Conservation (phyloP, 2,888 invertebrate genomes). For the Campoplex capitator region DNA sequence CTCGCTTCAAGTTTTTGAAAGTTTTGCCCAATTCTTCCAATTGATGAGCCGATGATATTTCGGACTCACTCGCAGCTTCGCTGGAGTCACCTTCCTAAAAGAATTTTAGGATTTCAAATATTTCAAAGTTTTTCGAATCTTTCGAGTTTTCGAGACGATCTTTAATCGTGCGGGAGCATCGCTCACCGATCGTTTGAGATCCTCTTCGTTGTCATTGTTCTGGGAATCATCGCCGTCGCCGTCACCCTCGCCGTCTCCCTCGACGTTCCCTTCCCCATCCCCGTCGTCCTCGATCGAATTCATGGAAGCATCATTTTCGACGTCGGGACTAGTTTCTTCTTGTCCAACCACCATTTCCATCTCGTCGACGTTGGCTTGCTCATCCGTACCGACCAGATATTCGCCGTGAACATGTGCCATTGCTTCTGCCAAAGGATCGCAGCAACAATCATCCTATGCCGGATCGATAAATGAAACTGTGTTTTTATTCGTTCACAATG, state of each 20-base stretch:
- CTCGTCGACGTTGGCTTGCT: slow-evolving; percentile 76
- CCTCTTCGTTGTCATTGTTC: slow-evolving; percentile 51
- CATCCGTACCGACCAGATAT: slow-evolving; percentile 75
- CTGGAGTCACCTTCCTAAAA: slow-evolving; percentile 63
- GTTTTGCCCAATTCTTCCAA: slow-evolving; percentile 29
- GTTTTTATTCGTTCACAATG: not conserved
- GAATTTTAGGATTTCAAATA: not conserved
- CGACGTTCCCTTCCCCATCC: not conserved
- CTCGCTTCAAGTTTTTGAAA: slow-evolving; percentile 41
- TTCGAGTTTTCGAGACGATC: not conserved
- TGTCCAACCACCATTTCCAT: slow-evolving; percentile 79
- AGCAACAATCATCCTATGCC: slow-evolving; percentile 68
- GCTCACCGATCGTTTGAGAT: slow-evolving; percentile 40
- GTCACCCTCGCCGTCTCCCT: slow-evolving; percentile 38
- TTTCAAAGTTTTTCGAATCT: not conserved
- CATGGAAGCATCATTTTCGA: slow-evolving; percentile 57
- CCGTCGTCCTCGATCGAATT: slow-evolving; percentile 57
- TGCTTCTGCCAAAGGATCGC: slow-evolving; percentile 79
- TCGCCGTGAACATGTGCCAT: slow-evolving; percentile 81
- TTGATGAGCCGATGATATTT: slow-evolving; percentile 37
- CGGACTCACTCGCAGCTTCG: slow-evolving; percentile 58
- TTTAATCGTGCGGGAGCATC: not conserved
- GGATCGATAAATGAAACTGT: not conserved
- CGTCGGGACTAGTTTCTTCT: slow-evolving; percentile 58
- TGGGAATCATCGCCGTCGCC: slow-evolving; percentile 20